phyloP scores from a whole-genome alignment of 2,113 vertebrate genomes.

The Tachuris rubrigastra region DNA sequence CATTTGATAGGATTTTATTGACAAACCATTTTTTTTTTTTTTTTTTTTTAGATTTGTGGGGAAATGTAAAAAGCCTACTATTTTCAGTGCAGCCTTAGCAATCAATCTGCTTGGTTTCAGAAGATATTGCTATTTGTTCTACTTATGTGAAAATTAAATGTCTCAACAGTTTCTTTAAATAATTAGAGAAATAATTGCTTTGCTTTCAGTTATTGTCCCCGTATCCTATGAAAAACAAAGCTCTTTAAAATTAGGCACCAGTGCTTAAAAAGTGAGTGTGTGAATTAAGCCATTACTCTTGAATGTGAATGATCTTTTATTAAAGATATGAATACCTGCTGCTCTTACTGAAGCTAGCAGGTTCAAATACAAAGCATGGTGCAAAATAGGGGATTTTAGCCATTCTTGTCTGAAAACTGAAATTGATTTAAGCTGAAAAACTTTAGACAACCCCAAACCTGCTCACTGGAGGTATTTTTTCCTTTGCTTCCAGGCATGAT shows the following conservation, averaged over 20 bases:
- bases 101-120: not conserved
- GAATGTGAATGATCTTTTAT: not conserved
- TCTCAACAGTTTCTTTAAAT: slow-evolving; percentile 10
- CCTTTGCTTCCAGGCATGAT: not conserved
- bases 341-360: not conserved
- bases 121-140: slow-evolving; percentile 21
- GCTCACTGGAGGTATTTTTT: not conserved
- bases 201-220: not conserved
- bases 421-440: not conserved
- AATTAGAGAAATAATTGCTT: slow-evolving; percentile 15
- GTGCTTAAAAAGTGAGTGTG: not conserved
- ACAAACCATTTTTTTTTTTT: not conserved
- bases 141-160: slow-evolving; percentile 40
- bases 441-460: not conserved
- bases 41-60: not conserved
- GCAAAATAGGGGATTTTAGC: not conserved
- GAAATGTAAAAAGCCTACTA: not conserved
- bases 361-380: not conserved
- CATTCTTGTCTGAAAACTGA: not conserved
- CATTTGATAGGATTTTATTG: not conserved
- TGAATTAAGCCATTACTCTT: not conserved
- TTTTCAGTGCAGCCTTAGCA: not conserved
- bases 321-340: not conserved
- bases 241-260: not conserved
- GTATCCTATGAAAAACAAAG: not conserved